phyloP scores from a whole-genome alignment of 2,888 invertebrate genomes.

The Lypha dubia region DNA sequence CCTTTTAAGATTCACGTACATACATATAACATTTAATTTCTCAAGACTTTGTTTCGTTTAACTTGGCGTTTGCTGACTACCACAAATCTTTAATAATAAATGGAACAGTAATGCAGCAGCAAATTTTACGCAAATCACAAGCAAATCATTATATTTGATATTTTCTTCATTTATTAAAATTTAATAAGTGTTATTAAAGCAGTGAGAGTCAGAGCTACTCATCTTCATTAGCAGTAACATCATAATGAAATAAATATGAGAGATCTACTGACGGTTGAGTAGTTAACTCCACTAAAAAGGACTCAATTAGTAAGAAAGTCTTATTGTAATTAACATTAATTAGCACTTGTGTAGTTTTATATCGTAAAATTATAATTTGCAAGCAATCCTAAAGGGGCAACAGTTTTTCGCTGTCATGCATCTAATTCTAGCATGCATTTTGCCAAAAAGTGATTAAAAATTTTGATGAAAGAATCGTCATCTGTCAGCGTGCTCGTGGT shows the following conservation, averaged over 20 bases:
- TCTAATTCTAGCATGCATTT: no score
- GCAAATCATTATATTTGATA: conserved; percentile 33
- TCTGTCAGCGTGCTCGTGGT: no score
- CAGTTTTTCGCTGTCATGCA: background rate
- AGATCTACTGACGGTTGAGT: background rate
- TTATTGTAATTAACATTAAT: conserved; percentile 24
- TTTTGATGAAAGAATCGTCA: no score
- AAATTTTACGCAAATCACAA: conserved; percentile 43
- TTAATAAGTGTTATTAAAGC: conserved; percentile 60
- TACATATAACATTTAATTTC: conserved; percentile 4
- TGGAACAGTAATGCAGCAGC: conserved; percentile 23
- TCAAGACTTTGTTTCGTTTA: background rate
- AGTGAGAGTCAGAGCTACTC: background rate
- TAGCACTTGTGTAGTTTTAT: background rate
- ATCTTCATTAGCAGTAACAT: conserved; percentile 19
- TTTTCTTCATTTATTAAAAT: conserved; percentile 39
- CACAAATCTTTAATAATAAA: conserved; percentile 15
- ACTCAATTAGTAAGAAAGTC: conserved; percentile 10
- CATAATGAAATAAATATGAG: background rate
- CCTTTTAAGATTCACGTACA: background rate
- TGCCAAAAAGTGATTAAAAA: no score
- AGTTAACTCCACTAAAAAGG: background rate
- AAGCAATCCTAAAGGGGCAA: background rate
- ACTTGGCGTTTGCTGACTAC: conserved; percentile 17
- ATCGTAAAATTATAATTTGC: background rate